Percentiles rank a stretch among this genome's conserved stretches.
Evolutionary conservation across 2,113 vertebrate genomes (phyloP).

Genomic region (Apus apus): DNA sequence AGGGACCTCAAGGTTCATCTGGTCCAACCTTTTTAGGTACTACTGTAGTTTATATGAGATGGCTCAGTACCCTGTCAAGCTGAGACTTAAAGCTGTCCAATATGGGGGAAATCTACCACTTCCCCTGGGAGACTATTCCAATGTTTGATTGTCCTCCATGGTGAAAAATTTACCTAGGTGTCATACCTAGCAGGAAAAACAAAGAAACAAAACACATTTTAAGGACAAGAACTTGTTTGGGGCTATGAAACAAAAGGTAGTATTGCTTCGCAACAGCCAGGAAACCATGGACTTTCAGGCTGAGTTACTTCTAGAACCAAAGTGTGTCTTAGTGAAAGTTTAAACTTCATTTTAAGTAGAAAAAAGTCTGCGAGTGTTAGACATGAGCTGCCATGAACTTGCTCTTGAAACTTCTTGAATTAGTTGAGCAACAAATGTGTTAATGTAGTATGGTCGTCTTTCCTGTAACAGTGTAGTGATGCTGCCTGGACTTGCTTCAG

Average conservation of each 20-base stretch:
- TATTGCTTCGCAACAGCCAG: neutral
- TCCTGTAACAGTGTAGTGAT: fast-evolving
- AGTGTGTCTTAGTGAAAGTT: neutral
- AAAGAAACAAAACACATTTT: neutral
- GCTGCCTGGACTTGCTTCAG: neutral
- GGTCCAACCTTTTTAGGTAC: too few relatives aligned
- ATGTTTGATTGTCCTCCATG: too few relatives aligned
- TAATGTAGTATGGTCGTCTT: fast-evolving
- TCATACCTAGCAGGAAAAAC: neutral
- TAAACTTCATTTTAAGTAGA: neutral
- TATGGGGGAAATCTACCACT: too few relatives aligned
- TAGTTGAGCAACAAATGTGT: fast-evolving
- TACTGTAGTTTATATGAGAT: too few relatives aligned
- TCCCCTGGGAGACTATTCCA: too few relatives aligned
- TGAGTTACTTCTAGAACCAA: neutral
- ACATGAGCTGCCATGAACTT: fast-evolving
- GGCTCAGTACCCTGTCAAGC: too few relatives aligned
- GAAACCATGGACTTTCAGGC: fast-evolving
- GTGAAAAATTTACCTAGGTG: too few relatives aligned
- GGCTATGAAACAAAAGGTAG: fast-evolving
- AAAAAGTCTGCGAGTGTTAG: neutral
- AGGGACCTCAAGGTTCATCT: too few relatives aligned
- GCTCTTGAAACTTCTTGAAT: neutral
- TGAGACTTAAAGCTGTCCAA: too few relatives aligned
- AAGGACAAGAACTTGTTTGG: neutral